Evolutionary conservation across 2,113 vertebrate genomes (phyloP), one percentile per base, ranked within the genome.

Genomic region (Thoracochromis brauschi): DNA sequence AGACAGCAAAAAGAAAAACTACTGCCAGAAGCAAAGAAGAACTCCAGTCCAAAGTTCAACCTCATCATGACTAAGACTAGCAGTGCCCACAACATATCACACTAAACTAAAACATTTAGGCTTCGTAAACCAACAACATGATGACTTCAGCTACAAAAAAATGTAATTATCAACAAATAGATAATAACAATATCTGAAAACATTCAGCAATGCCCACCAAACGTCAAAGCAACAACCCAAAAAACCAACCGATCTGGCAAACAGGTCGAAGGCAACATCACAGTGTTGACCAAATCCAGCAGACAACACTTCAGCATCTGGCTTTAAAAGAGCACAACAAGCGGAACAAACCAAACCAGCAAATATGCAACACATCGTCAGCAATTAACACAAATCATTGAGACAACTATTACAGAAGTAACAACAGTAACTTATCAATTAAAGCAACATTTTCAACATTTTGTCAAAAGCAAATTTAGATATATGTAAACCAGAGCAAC

Each of bases 401-500:
- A 55, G 71, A 87, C n/a, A 80, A 35, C 53, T 8, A 79, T 54
- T 58, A 80, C 75, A 84, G n/a, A 24, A 81, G 29, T 45, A 82
- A 78, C 38, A 85, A 57, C 71, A 73, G 75, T 45, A 82, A 60
- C 53, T 47, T 16, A 53, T 38, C 51, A 63, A 88, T 19, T 60
- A 51, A 5, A 87, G 57, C 81, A 88, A 60, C 54, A 68, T 86
- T 33, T 71, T 71, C 60, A 89, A 81, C 51, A 87, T 82, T 85
- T 88, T 68, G 24, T 57, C 73, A 33, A 78, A 60, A 85, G 80
- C 55, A 84, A 84, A 57, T 26, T 82, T 75, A 88, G 29, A 11
- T 35, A 82, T 75, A 91, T 13, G 33, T 42, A 53, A 91, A 80
- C 88, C 60, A 87, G 13, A 87, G 58, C 85, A 71, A 90, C 33